Base-by-base conservation (phyloP, 2,888 invertebrate genomes). In the Hybos culiciformis region DNA sequence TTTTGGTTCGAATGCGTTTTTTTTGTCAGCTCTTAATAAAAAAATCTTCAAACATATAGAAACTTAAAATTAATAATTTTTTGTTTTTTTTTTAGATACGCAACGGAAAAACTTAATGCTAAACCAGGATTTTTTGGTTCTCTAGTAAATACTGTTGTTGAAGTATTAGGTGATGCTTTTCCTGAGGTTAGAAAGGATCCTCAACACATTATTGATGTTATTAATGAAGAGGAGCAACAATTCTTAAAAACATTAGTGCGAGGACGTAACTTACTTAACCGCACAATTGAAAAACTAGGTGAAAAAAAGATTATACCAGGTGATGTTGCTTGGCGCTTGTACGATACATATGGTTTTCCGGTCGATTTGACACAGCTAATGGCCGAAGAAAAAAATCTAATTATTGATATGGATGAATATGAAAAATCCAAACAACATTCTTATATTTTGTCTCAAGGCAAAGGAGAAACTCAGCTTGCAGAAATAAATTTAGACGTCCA, bases 311-410 rank as follows among this genome's bases (percentile, higher is more conserved):
- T 76, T 37, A 71, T 97, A 49, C 94, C 96, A 29, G 93, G 97
- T 42, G 92, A 97, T 66, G 80, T 98, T 39, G 96, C 97, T 2
- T 98, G 98, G 98, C 77, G 94, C 45, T 70, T 98, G 43, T 98
- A 99, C 66, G 98, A 98, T 60, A 99, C 98, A 0, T 98, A 97
- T 61, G 98, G 98, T 15, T 99, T 99, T 62, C 98, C 98, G 1
- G 78, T 97, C 42, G 98, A 99, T 72, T 74, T 99, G 49, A 99
- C 98, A 0, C 83, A 86, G 56, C 70, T 99, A 24, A 99, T 99
- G 96, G 86, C 86, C 39, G 98, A 98, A 70, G 98, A 98, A 69
- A 88, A 84, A 57, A 85, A 84, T 1, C 70, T 98, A 5, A 64
- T 68, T 42, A 83, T 99, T 49, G 90, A 99, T 62, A 84, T 90